phyloP scores from a whole-genome alignment of 2,113 vertebrate genomes.

The Passer domesticus region DNA sequence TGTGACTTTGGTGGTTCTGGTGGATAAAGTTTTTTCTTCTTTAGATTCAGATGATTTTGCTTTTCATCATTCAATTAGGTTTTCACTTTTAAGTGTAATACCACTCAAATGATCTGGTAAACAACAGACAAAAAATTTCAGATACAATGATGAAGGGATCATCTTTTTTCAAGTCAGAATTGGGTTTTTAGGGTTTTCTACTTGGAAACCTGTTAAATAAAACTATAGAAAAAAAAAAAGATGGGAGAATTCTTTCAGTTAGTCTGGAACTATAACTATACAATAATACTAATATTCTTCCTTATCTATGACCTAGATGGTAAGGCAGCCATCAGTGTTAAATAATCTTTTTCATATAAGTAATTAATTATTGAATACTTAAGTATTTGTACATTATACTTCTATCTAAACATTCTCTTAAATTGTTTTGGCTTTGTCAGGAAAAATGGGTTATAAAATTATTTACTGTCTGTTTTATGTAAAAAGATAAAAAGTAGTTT shows the following conservation, averaged over 20 bases:
- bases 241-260: not conserved
- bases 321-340: not conserved
- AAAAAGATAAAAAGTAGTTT: not conserved
- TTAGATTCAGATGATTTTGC: not conserved
- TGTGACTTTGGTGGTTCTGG: not conserved
- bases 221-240: not conserved
- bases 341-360: not conserved
- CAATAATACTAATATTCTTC: not conserved
- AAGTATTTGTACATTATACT: not conserved
- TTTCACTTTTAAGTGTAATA: not conserved
- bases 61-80: not conserved
- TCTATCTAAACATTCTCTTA: not conserved
- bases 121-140: not conserved
- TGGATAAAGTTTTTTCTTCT: not conserved
- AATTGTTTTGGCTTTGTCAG: not conserved
- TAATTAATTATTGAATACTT: not conserved
- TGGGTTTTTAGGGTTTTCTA: not conserved
- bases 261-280: not conserved
- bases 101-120: not conserved
- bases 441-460: not conserved
- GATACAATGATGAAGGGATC: not conserved
- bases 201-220: not conserved
- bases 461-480: not conserved
- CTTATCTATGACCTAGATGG: not conserved
- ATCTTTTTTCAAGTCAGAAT: not conserved